Conservation (phyloP, 1,140 invertebrate genomes). For the Aphelenchoides fujianensis region DNA sequence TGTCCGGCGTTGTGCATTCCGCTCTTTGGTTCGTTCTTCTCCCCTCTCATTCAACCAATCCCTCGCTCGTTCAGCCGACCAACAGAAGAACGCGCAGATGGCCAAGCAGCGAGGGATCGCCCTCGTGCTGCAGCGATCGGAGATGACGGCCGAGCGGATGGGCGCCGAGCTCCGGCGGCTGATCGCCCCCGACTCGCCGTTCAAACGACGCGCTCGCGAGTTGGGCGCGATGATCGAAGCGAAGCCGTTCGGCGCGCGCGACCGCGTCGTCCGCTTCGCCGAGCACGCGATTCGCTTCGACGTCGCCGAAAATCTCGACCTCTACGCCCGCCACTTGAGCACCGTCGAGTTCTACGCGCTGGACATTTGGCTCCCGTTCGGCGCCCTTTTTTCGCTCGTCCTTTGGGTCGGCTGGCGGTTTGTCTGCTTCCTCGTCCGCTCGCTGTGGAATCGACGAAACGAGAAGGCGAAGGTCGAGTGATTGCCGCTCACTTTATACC, state of each 20-base stretch:
- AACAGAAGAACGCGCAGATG: too few species aligned
- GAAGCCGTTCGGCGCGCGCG: not conserved
- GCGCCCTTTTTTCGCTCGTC: not conserved
- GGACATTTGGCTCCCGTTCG: not conserved
- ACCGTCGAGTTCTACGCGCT: not conserved
- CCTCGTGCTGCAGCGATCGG: too few species aligned
- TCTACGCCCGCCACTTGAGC: not conserved
- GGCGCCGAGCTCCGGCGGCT: not conserved
- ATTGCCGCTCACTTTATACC: too few species aligned
- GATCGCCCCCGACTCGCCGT: not conserved
- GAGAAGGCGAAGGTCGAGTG: too few species aligned
- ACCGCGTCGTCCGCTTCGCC: not conserved
- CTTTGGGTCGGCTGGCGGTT: too few species aligned
- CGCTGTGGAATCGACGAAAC: too few species aligned
- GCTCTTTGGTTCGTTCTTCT: too few species aligned
- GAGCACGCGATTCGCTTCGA: conserved; percentile 8
- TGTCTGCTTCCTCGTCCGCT: too few species aligned
- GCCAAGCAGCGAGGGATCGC: too few species aligned
- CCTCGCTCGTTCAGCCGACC: too few species aligned
- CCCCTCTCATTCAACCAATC: too few species aligned
- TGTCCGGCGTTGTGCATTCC: too few species aligned
- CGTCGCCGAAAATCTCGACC: not conserved
- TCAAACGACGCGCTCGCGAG: not conserved
- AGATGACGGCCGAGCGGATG: not conserved
- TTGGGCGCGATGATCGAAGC: not conserved